These are phyloP conservation scores for Chloebia gouldiae DNA, from an alignment of 2,113 vertebrate genomes.

Conservation along the genomic window DNA sequence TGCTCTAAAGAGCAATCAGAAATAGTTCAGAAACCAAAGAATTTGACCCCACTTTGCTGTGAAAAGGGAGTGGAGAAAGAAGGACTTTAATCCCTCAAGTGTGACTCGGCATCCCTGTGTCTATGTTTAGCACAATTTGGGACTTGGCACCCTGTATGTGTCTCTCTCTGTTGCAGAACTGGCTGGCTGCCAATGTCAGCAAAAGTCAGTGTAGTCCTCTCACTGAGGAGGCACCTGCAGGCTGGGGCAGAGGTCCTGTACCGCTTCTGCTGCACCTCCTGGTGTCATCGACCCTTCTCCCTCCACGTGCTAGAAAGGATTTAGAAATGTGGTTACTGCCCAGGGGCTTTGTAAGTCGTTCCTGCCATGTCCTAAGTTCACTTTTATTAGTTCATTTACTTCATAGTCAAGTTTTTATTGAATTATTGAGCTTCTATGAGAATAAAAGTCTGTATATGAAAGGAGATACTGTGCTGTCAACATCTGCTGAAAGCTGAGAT, in stretches of 20 bases:
- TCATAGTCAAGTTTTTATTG: neutral
- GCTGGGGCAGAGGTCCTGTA: neutral
- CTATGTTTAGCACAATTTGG: neutral
- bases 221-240: neutral
- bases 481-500: neutral
- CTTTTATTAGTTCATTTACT: neutral
- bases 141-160: neutral
- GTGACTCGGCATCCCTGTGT: neutral
- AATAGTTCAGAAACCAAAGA: neutral
- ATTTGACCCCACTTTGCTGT: neutral
- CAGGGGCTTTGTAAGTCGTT: accelerated
- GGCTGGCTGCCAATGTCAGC: neutral
- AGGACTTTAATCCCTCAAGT: neutral
- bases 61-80: neutral
- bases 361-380: neutral
- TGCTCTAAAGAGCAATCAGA: neutral
- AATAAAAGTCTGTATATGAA: neutral
- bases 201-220: neutral
- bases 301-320: accelerated
- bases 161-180: neutral
- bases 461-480: neutral
- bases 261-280: neutral
- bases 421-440: neutral
- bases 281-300: neutral
- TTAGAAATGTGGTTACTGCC: neutral